Base-by-base conservation (phyloP, 2,888 invertebrate species). In the Heliconius ethilla region DNA sequence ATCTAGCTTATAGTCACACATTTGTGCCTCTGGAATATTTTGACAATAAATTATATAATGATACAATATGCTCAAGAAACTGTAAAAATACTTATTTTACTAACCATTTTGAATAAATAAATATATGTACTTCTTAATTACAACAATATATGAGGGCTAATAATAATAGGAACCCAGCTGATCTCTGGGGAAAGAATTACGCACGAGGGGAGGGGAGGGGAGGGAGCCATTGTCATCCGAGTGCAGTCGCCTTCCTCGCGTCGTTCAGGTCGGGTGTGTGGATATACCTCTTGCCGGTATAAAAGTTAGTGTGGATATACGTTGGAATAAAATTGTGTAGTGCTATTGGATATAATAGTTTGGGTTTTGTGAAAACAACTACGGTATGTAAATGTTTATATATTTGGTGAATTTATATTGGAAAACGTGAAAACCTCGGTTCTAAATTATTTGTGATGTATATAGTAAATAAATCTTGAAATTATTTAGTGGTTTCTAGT, bases 211-310 rank as follows among this genome's bases (percentile, higher is more conserved):
- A 80, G 85, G 85, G 82, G 84, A 40, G 82, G 84, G n/a, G 37
- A 11, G 37, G 11, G 7, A 33, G 11, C 84, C 84, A 72, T 78
- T 83, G 83, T 82, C 79, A 80, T 77, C 80, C 70, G 82, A 83
- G 83, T 83, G 82, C 85, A 87, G 92, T 92, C 89, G 88, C 90
- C 88, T 86, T 87, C 86, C 86, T 86, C 87, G 87, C 89, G 89
- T 85, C 88, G 86, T 81, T 82, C 85, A 76, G 80, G 86, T 77
- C 85, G 87, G 89, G 84, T 87, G 89, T 88, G 72, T 79, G 40
- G 27, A 25, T 79, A 29, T 76, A 65, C 29, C 72, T 75, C 37
- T 51, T 65, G 40, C 25, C 45, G 74, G 59, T 77, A 72, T 55
- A 69, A 80, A 84, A 84, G 85, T 81, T 77, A 79, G 76, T 79